Percentiles rank a stretch among this genome's conserved stretches.
phyloP scores from a whole-genome alignment of 2,797 vertebrate species.

The Sardinella longiceps region DNA sequence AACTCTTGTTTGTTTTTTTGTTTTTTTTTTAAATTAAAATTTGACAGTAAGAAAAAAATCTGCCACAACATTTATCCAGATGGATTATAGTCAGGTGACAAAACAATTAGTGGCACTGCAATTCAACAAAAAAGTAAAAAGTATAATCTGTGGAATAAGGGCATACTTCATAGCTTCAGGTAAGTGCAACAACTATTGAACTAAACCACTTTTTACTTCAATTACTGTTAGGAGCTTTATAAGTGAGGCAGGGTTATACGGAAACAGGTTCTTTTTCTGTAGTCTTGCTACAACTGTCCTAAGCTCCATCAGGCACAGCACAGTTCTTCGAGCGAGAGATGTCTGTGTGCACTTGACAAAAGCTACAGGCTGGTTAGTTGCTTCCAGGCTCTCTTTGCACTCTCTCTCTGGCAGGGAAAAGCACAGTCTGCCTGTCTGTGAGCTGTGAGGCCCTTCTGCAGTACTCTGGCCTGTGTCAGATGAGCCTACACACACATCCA shows the following conservation, averaged over 20 bases:
- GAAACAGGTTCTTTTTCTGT: slow-evolving; percentile 85
- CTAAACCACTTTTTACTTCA: slow-evolving; percentile 44
- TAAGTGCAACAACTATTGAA: background rate
- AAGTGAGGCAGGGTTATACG: slow-evolving; percentile 88
- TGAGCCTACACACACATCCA: slow-evolving; percentile 40
- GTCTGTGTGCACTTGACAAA: background rate
- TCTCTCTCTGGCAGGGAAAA: background rate
- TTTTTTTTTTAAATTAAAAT: no score
- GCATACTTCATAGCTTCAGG: no score
- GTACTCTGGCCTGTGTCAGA: background rate
- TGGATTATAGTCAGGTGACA: no score
- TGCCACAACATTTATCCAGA: background rate
- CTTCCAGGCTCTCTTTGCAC: background rate
- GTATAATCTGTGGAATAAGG: no score
- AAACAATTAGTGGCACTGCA: no score
- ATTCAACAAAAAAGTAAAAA: no score
- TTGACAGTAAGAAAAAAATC: no score
- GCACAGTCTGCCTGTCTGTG: background rate
- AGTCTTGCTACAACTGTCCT: slow-evolving; percentile 78
- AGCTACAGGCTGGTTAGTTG: background rate
- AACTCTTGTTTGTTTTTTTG: background rate
- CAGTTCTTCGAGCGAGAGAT: slow-evolving; percentile 51
- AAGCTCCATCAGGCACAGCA: slow-evolving; percentile 80
- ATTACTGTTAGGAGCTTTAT: slow-evolving; percentile 80
- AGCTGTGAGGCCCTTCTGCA: background rate